Base-by-base conservation (phyloP, 64 coral and sea anemone species). In the Pocillopora verrucosa region DNA sequence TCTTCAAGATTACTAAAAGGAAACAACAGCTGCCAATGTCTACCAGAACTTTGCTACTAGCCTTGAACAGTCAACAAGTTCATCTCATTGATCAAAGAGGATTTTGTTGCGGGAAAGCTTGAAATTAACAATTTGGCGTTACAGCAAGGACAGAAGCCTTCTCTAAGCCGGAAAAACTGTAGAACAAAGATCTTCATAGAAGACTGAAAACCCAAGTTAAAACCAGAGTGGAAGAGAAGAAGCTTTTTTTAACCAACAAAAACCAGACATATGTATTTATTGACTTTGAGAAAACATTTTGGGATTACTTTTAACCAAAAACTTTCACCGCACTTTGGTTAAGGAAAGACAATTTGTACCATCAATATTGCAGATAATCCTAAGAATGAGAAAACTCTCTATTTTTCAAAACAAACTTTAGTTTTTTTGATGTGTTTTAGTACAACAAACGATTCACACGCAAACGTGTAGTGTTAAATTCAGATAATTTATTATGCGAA, bases 1-100 rank as follows among this genome's bases (percentile, higher is more conserved):
- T 85, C 82, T 5, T 85, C 82, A 70, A 85, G 65, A 85, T 57
- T 70, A 13, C 82, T 85, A 1, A 85, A 72, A 5, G 36, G 72
- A 24, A 85, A 26, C 19, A 68, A 22, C 16, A 10, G 80, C 80
- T 24, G 15, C 13, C 10, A 45, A 58, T 72, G 20, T 72, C 14
- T 34, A 15, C 4, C 19, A 36, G 61, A 63, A 83, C 80, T 83
- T 67, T 81, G 79, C 26, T 61, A 81, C 58, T 16, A 62, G 12
- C 10, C 5, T 24, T 70, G 19, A 9, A 24, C 3, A 24, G 5
- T 7, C 41, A 51, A 51, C 41, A 51, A 24, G 1, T n/a, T 20
- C 19, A 70, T 5, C 25, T 10, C 22, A 70, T 63, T 63, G 6
- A 70, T 24, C 20, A 70, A 24, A 70, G 67, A 25, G 24, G 22